Conservation (phyloP, 2,113 vertebrate genomes). For the Dissostichus mawsoni region DNA sequence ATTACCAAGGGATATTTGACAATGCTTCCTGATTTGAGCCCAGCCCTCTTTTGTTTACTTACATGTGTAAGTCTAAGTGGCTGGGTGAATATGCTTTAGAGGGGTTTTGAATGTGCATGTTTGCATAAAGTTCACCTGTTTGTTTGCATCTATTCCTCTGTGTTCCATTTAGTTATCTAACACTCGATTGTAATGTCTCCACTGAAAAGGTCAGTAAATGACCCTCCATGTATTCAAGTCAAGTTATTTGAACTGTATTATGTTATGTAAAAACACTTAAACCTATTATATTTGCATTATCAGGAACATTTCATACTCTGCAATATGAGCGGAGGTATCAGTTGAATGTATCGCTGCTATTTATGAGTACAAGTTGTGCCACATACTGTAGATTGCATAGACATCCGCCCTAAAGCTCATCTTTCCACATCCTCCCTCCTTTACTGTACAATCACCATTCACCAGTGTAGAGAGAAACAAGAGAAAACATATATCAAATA, state of each 20-base stretch:
- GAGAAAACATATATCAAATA: neutral
- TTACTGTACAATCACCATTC: constrained; percentile 3
- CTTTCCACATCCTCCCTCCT: constrained; percentile 11
- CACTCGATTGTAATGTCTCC: neutral
- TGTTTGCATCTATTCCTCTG: neutral
- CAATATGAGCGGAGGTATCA: constrained; percentile 7
- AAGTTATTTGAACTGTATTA: neutral
- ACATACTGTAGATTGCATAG: neutral
- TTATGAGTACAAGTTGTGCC: constrained; percentile 21
- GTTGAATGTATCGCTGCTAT: constrained; percentile 1
- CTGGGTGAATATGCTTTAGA: neutral
- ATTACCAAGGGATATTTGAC: constrained; percentile 41
- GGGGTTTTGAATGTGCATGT: neutral
- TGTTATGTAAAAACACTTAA: neutral
- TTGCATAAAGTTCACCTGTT: constrained; percentile 15
- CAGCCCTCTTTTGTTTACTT: constrained; percentile 5
- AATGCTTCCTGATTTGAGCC: neutral
- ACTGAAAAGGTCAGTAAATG: constrained; percentile 25
- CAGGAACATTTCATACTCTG: neutral
- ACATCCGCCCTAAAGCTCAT: constrained; percentile 8
- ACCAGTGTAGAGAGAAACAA: neutral
- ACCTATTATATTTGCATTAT: neutral
- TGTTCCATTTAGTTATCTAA: neutral
- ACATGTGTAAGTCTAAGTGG: neutral
- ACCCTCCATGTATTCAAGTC: neutral